Conservation (phyloP, 2,888 invertebrate genomes). For the Dexiosoma caninum region DNA sequence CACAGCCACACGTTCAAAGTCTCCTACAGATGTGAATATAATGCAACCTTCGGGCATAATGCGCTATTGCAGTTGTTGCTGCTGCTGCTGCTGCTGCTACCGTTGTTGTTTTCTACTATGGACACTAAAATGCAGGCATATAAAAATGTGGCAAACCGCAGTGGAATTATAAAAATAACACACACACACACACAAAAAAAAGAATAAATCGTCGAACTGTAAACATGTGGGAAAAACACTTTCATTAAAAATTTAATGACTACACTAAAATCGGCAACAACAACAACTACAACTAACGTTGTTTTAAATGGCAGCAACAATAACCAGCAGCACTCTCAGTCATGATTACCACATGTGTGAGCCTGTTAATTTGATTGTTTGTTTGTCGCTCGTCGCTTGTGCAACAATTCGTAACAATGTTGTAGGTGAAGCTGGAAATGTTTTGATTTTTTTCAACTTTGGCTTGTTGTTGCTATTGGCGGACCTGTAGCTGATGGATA, state of each 20-base stretch:
- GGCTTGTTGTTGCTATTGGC: not conserved
- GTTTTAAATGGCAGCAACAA: slow-evolving; percentile 21
- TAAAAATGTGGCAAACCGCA: slow-evolving; percentile 66
- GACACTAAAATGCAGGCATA: slow-evolving; percentile 53
- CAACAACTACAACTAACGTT: slow-evolving; percentile 32
- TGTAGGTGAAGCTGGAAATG: slow-evolving; percentile 54
- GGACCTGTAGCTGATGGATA: slow-evolving; percentile 31
- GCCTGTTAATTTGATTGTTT: not conserved
- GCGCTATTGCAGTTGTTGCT: slow-evolving; percentile 14
- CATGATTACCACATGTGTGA: slow-evolving; percentile 39
- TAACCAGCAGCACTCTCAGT: slow-evolving; percentile 5
- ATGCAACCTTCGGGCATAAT: slow-evolving; percentile 37
- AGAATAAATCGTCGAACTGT: slow-evolving; percentile 67
- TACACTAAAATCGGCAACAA: slow-evolving; percentile 45
- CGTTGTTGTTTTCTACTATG: slow-evolving; percentile 34
- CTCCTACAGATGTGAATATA: not conserved
- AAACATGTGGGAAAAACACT: slow-evolving; percentile 71
- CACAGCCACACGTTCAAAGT: not conserved
- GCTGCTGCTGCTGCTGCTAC: not conserved
- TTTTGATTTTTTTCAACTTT: not conserved
- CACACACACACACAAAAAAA: too few relatives aligned
- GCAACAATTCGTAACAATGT: slow-evolving; percentile 41
- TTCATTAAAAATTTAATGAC: slow-evolving; percentile 70
- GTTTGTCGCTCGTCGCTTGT: not conserved
- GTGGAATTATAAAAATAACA: slow-evolving; percentile 56